These are phyloP conservation scores for Aleiodes testaceus DNA, from an alignment of 2,888 invertebrate genomes.

Conservation along the genomic window DNA sequence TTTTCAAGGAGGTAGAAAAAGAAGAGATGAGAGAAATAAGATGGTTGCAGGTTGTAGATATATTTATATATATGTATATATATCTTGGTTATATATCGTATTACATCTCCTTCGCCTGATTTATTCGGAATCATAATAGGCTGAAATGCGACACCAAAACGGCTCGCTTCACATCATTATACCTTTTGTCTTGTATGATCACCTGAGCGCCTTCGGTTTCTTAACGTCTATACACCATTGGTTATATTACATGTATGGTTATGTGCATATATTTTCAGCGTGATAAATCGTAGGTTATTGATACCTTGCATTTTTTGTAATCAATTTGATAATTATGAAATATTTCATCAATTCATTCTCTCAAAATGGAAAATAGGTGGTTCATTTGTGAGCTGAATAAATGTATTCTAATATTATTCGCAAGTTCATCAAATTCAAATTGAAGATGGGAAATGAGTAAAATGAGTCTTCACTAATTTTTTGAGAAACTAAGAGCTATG, in stretches of 20 bases:
- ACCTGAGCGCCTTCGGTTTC: slow-evolving; percentile 62
- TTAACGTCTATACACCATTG: slow-evolving; percentile 50
- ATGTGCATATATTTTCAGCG: too few species aligned
- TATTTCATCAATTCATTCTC: background rate
- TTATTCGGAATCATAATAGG: slow-evolving; percentile 68
- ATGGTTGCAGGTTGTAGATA: slow-evolving; percentile 3
- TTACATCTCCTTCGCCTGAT: slow-evolving; percentile 67
- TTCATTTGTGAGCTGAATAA: too few species aligned
- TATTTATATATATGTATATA: slow-evolving; percentile 28
- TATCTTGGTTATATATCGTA: slow-evolving; percentile 57
- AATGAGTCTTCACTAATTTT: too few species aligned
- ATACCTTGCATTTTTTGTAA: background rate
- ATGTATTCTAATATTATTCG: too few species aligned
- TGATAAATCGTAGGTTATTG: background rate
- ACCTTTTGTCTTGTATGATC: slow-evolving; percentile 64
- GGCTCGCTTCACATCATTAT: slow-evolving; percentile 65
- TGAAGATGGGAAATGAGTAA: too few species aligned
- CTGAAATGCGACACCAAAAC: slow-evolving; percentile 64
- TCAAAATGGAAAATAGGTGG: too few species aligned
- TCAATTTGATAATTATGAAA: background rate
- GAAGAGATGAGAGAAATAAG: slow-evolving; percentile 27
- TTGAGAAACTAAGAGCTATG: too few species aligned
- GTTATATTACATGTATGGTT: slow-evolving; percentile 37
- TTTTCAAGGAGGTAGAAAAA: slow-evolving; percentile 32
- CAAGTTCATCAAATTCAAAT: too few species aligned